Conservation (phyloP, 53 echinoderm and acorn worm species). For the Patiria pectinifera region DNA sequence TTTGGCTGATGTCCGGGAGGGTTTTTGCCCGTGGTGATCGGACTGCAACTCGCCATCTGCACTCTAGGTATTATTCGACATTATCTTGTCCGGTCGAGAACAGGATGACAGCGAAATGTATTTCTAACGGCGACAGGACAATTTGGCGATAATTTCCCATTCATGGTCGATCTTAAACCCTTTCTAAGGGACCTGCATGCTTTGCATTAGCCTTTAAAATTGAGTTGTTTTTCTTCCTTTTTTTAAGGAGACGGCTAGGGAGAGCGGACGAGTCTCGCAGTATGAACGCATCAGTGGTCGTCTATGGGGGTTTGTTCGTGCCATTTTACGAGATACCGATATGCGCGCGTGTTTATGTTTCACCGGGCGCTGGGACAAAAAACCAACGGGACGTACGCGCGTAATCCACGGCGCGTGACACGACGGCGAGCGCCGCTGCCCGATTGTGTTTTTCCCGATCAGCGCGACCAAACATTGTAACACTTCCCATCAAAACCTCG, state of each 20-base stretch:
- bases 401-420: conserved; percentile 63
- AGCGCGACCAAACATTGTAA: conserved; percentile 33
- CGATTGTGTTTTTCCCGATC: conserved; percentile 34
- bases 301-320: conserved; percentile 2
- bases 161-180: conserved; percentile 36
- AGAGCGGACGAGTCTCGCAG: neutral
- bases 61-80: conserved; percentile 5
- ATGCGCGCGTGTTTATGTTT: conserved; percentile 47
- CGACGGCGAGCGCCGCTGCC: neutral
- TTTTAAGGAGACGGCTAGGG: neutral
- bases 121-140: conserved; percentile 47
- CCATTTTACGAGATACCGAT: neutral
- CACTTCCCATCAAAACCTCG: conserved; percentile 19
- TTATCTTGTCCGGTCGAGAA: conserved; percentile 20
- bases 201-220: conserved; percentile 43
- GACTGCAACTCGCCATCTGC: conserved; percentile 29
- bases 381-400: conserved; percentile 22
- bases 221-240: conserved; percentile 15
- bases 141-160: conserved; percentile 32
- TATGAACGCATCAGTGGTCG: conserved; percentile 16
- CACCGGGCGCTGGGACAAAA: conserved; percentile 42
- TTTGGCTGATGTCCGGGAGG: neutral
- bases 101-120: conserved; percentile 9
- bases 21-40: neutral
- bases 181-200: neutral